Conservation (phyloP, 2,888 invertebrate genomes). For the Spilosoma lubricipeda region DNA sequence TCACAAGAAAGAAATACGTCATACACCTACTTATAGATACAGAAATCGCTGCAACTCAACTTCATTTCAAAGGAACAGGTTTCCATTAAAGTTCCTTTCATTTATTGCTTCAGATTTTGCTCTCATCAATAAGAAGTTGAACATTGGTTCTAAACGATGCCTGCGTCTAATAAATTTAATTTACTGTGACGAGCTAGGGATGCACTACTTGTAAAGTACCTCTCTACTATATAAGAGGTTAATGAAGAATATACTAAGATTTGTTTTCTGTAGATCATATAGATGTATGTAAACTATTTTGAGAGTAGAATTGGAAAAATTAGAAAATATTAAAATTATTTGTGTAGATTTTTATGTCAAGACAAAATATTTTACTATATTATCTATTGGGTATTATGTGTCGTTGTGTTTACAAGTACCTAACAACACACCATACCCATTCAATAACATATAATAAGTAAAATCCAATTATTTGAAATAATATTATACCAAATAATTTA, state of each 20-base stretch:
- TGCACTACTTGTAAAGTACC: neutral
- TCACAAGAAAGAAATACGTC: neutral
- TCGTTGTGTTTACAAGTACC: too few relatives aligned
- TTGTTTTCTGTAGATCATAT: neutral
- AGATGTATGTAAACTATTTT: neutral
- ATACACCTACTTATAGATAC: neutral
- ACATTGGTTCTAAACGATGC: constrained; percentile 39
- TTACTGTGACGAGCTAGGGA: neutral
- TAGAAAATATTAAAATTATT: too few relatives aligned
- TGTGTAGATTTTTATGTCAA: too few relatives aligned
- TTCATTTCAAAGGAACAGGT: constrained; percentile 37
- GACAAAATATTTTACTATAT: too few relatives aligned
- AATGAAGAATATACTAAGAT: neutral
- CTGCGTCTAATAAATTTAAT: neutral
- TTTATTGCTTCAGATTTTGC: constrained; percentile 32
- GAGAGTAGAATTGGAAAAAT: neutral
- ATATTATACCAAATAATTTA: too few relatives aligned
- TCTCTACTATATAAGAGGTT: neutral
- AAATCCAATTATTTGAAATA: too few relatives aligned
- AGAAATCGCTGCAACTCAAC: constrained; percentile 16
- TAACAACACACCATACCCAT: neutral
- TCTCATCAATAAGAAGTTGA: constrained; percentile 38
- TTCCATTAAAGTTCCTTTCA: constrained; percentile 38
- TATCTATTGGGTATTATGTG: too few relatives aligned
- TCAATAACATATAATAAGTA: too few relatives aligned